A percentile compares a stretch with the other conserved stretches of the same genome.
These are phyloP conservation scores for Leptinotarsa haldemani DNA, from an alignment of 2,888 invertebrate species.

Conservation along the genomic window DNA sequence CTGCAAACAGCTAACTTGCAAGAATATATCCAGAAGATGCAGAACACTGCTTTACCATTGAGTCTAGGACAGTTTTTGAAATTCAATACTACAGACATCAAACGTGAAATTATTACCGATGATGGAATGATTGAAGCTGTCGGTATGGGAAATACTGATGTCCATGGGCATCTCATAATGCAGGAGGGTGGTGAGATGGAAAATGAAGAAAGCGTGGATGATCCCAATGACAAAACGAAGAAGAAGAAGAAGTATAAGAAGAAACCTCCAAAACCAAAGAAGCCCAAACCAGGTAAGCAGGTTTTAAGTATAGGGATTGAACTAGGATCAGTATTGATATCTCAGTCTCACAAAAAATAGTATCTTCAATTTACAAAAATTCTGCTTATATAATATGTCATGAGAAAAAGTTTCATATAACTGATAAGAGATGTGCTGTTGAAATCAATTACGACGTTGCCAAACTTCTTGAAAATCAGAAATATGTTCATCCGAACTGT, in stretches of 20 bases:
- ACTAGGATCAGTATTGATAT: not conserved
- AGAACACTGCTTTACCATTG: conserved; percentile 67
- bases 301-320: not conserved
- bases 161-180: conserved; percentile 59
- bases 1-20: conserved; percentile 69
- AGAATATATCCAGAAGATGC: conserved; percentile 67
- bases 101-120: conserved; percentile 67
- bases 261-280: conserved; percentile 81
- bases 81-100: conserved; percentile 70
- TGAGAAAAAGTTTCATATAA: too few relatives aligned
- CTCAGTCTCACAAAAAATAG: too few relatives aligned
- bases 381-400: too few relatives aligned
- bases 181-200: conserved; percentile 62
- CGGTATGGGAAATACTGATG: conserved; percentile 63
- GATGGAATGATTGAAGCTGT: conserved; percentile 67
- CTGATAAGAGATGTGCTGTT: too few relatives aligned
- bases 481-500: too few relatives aligned
- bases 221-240: conserved; percentile 66
- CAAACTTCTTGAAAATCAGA: too few relatives aligned
- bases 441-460: too few relatives aligned
- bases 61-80: conserved; percentile 74
- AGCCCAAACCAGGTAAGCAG: conserved; percentile 75
- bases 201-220: conserved; percentile 60
- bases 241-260: conserved; percentile 86
- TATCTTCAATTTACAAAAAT: too few relatives aligned